Conservation (phyloP, 2,797 vertebrate genomes). For the Lacerta bilineata region DNA sequence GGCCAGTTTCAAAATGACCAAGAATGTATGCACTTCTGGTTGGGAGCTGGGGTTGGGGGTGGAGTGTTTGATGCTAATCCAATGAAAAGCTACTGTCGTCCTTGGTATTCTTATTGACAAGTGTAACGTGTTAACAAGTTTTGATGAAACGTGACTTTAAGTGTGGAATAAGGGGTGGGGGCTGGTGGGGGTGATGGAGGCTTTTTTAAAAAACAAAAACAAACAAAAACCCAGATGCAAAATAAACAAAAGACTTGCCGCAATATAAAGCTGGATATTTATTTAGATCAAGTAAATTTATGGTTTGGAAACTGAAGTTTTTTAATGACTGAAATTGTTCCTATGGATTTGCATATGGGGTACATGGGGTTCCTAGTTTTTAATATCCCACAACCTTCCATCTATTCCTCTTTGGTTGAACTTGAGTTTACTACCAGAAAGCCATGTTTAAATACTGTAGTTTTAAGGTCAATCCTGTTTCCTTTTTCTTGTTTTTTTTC, state of each 20-base stretch:
- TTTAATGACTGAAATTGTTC: constrained; percentile 68
- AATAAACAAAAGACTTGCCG: constrained; percentile 75
- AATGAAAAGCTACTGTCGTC: constrained; percentile 64
- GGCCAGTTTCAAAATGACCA: constrained; percentile 41
- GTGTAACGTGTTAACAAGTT: constrained; percentile 56
- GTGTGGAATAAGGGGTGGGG: constrained; percentile 57
- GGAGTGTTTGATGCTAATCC: constrained; percentile 50
- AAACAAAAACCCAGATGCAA: constrained; percentile 54
- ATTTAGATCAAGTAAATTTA: constrained; percentile 72
- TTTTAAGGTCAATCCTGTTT: constrained; percentile 37
- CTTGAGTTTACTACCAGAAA: constrained; percentile 58
- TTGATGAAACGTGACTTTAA: constrained; percentile 72
- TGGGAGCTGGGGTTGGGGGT: neutral
- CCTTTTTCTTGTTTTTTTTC: constrained; percentile 22
- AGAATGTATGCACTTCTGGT: constrained; percentile 30
- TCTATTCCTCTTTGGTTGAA: constrained; percentile 59
- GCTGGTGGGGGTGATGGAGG: neutral
- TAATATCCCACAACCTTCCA: constrained; percentile 48
- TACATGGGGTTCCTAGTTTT: constrained; percentile 54
- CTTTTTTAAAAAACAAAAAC: neutral
- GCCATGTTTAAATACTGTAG: constrained; percentile 57
- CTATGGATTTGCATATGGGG: constrained; percentile 58
- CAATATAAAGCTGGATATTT: constrained; percentile 74
- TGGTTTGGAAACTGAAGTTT: constrained; percentile 51
- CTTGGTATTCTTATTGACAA: constrained; percentile 45